Conservation (phyloP, 1,140 invertebrate genomes). For the Spodoptera frugiperda region DNA sequence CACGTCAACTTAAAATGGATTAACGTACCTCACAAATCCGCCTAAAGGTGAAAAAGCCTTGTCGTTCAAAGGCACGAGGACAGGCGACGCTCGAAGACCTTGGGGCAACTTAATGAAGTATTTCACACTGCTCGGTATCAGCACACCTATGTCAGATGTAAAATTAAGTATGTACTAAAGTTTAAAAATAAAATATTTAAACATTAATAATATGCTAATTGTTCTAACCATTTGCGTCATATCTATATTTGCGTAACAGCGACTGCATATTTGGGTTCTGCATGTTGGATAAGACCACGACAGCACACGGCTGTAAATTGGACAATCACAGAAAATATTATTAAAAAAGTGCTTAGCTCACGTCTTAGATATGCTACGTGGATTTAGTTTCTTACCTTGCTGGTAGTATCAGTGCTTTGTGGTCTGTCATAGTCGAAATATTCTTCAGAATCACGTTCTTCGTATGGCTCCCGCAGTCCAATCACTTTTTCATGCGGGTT, state of each 20-base stretch:
- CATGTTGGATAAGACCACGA: slow-evolving; percentile 73
- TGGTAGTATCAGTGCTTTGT: slow-evolving; percentile 55
- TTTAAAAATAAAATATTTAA: neutral
- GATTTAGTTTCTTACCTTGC: neutral
- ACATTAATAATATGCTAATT: slow-evolving; percentile 35
- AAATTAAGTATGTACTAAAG: neutral
- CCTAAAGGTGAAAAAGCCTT: slow-evolving; percentile 76
- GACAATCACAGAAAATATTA: slow-evolving; percentile 13
- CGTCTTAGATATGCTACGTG: neutral
- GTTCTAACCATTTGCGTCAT: slow-evolving; percentile 73
- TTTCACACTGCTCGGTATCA: slow-evolving; percentile 79
- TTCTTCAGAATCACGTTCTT: slow-evolving; percentile 55
- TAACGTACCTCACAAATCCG: slow-evolving; percentile 74
- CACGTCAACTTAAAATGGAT: slow-evolving; percentile 7
- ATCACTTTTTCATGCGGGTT: slow-evolving; percentile 56
- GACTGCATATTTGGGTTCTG: slow-evolving; percentile 75
- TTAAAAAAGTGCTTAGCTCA: neutral
- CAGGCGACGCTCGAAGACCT: slow-evolving; percentile 58
- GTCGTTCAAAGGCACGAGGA: slow-evolving; percentile 74
- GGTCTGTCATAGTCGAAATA: slow-evolving; percentile 51
- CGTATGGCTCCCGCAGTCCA: slow-evolving; percentile 46
- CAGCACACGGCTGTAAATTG: slow-evolving; percentile 70
- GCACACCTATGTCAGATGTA: slow-evolving; percentile 63
- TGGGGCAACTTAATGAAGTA: slow-evolving; percentile 78
- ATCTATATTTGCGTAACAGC: slow-evolving; percentile 76